Conservation (phyloP, 2,888 invertebrate genomes). For the Lycaena phlaeas region DNA sequence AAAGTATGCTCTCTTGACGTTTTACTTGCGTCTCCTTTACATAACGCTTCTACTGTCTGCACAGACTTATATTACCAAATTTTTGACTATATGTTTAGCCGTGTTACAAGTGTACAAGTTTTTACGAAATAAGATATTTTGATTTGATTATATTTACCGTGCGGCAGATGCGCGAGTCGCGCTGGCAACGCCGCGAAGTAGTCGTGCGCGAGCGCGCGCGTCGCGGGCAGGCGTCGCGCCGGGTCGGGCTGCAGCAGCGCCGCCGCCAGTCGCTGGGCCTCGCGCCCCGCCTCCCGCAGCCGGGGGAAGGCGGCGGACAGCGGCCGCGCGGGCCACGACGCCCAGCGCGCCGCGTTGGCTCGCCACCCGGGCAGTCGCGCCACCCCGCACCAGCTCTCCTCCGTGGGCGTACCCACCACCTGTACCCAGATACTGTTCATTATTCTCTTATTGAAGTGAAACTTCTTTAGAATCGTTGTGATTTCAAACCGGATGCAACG, state of each 20-base stretch:
- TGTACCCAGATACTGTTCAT: conserved; percentile 36
- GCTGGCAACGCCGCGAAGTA: conserved; percentile 94
- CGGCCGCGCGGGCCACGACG: conserved; percentile 81
- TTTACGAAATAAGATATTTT: too few species aligned
- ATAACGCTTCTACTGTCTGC: too few species aligned
- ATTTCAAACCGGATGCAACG: too few species aligned
- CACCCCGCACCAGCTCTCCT: conserved; percentile 94
- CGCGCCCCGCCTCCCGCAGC: conserved; percentile 87
- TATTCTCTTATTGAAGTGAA: too few species aligned
- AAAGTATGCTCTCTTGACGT: too few species aligned
- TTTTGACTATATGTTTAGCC: too few species aligned
- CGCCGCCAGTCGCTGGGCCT: conserved; percentile 91
- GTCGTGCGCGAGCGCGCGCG: conserved; percentile 87
- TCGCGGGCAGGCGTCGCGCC: conserved; percentile 87
- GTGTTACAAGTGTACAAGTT: too few species aligned
- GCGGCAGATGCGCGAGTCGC: conserved; percentile 91
- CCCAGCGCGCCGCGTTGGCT: conserved; percentile 74
- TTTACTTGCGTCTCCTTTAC: too few species aligned
- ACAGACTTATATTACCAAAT: too few species aligned
- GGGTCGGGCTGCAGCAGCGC: conserved; percentile 91
- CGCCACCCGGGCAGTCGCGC: conserved; percentile 89
- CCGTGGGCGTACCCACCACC: conserved; percentile 95
- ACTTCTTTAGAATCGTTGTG: too few species aligned
- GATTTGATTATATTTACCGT: conserved; percentile 82
- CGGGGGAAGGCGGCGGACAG: conserved; percentile 91